Evolutionary conservation across 2,888 invertebrate species (phyloP).

Genomic region (Apamea monoglypha): DNA sequence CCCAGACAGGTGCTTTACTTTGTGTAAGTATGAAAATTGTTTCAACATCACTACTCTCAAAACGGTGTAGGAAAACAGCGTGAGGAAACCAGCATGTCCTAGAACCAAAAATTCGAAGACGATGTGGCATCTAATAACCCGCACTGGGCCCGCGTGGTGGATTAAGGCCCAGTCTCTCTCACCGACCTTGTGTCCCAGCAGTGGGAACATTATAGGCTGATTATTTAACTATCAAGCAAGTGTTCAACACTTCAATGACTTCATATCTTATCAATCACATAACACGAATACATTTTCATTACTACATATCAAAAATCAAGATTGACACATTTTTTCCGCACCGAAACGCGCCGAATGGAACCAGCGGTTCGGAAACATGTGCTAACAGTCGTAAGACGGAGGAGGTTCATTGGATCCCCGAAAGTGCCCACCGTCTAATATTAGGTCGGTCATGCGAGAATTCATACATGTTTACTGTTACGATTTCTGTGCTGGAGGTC

Average conservation of each 20-base stretch:
- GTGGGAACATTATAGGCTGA: too few relatives aligned
- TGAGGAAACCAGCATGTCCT: background rate
- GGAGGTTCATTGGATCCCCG: slow-evolving; percentile 39
- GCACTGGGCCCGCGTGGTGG: background rate
- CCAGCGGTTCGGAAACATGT: slow-evolving; percentile 52
- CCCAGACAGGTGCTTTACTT: too few relatives aligned
- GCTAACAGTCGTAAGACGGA: slow-evolving; percentile 18
- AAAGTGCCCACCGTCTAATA: slow-evolving; percentile 22
- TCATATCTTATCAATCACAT: background rate
- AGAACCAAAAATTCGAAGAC: background rate
- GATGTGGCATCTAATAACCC: background rate
- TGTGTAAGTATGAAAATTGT: too few relatives aligned
- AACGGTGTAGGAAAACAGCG: background rate
- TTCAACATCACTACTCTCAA: too few relatives aligned
- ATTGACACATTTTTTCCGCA: slow-evolving; percentile 38
- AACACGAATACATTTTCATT: background rate
- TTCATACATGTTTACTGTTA: slow-evolving; percentile 29
- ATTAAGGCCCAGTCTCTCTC: background rate
- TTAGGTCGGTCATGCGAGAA: slow-evolving; percentile 44
- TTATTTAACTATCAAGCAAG: background rate
- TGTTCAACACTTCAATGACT: background rate
- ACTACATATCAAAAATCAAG: slow-evolving; percentile 24
- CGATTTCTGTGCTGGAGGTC: slow-evolving; percentile 13
- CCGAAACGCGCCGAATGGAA: background rate
- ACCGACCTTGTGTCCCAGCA: too few relatives aligned